Percentiles rank a stretch among this genome's conserved stretches.
These are phyloP conservation scores for Scolopax rusticola DNA, from an alignment of 2,797 vertebrate species.

Conservation along the genomic window DNA sequence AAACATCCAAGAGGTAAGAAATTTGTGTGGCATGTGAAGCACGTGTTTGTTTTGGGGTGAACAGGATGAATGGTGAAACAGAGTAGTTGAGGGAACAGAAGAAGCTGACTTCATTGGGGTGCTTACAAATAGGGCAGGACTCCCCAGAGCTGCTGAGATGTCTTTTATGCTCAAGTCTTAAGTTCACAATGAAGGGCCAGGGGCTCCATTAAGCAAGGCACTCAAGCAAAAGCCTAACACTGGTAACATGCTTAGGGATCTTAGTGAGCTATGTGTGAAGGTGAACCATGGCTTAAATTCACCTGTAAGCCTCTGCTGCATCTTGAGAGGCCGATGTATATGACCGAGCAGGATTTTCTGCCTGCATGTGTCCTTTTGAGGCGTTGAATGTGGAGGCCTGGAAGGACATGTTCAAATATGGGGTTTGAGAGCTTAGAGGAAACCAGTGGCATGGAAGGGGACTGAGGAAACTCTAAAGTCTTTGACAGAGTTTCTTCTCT, in stretches of 20 bases:
- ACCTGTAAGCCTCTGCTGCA: not conserved
- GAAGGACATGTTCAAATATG: not conserved
- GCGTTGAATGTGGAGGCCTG: not conserved
- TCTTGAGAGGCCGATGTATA: not conserved
- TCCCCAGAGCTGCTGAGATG: not conserved
- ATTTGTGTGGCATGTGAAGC: accelerated
- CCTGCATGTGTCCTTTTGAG: not conserved
- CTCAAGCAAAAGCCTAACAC: not conserved
- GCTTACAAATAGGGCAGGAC: not conserved
- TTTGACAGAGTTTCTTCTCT: not conserved
- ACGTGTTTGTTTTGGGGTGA: accelerated
- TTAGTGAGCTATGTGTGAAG: not conserved
- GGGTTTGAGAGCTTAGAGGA: not conserved
- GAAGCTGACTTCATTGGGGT: not conserved
- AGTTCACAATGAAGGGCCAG: not conserved
- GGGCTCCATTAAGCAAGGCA: not conserved
- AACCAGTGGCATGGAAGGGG: not conserved
- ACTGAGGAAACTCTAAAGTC: not conserved
- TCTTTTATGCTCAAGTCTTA: not conserved
- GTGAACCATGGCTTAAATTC: not conserved
- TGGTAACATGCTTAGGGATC: not conserved
- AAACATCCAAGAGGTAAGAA: not conserved
- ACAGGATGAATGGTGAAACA: not conserved
- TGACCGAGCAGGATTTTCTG: not conserved
- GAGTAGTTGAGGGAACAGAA: not conserved